Evolutionary conservation across 2,888 invertebrate species (phyloP), one percentile per base, ranked within the genome.

Genomic region (Operophtera brumata): DNA sequence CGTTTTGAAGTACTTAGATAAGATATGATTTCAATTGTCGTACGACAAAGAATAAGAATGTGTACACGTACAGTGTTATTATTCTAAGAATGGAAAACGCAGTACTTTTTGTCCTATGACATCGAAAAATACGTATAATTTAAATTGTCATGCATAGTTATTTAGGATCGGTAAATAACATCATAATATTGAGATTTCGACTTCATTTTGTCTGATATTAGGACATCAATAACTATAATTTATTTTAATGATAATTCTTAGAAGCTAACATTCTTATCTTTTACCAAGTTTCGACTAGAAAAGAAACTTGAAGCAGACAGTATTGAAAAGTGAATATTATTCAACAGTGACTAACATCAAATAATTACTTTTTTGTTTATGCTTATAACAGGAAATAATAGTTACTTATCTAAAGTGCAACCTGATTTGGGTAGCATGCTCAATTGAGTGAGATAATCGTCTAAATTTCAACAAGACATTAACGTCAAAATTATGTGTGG

Each of bases 191-290:
- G 44, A 46, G 44, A 45, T 32, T 26, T 32, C 13, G 36, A 47
- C 10, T 20, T 58, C 58, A 12, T 47, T 54, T 52, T 58, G 58
- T 45, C 57, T 64, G 61, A 61, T 63, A 58, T 60, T 55, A 56
- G 50, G 59, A 66, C 64, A 66, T 57, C 54, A 59, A 58, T 54
- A 61, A 66, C 62, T 45, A 62, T 51, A 28, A 45, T 51, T 57
- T 64, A 67, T 46, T 62, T 55, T 69, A 68, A 58, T 60, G 56
- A 50, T 47, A 62, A 59, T 62, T 55, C 59, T 60, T 56, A 59
- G 7, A 34, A 35, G 28, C 58, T 54, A 56, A 48, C 34, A 26
- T 48, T n/a, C n/a, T 45, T 36, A 25, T 43, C 46, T 43, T 26
- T 32, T 11, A 14, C 20, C 30, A 49, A 53, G 30, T 50, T 50